Percentiles rank a stretch among this genome's conserved stretches.
phyloP scores from a whole-genome alignment of 2,888 invertebrate species.

The Mythimna vitellina region DNA sequence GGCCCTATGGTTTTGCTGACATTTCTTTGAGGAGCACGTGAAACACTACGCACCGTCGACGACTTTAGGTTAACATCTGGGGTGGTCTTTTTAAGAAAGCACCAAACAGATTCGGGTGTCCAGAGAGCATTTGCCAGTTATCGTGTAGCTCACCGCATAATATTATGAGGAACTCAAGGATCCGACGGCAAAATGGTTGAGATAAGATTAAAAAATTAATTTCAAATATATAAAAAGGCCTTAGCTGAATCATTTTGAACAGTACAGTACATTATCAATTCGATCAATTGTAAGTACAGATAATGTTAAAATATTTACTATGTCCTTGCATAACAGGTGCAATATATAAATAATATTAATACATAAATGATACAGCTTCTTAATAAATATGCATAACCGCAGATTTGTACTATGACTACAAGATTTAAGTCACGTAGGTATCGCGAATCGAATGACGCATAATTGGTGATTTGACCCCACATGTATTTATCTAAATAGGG shows the following conservation, averaged over 20 bases:
- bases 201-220: neutral
- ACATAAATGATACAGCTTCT: neutral
- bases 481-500: constrained; percentile 37
- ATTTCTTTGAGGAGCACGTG: no score
- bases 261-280: neutral
- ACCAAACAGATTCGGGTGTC: no score
- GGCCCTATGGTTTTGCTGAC: no score
- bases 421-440: constrained; percentile 64
- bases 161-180: no score
- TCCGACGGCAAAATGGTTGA: no score
- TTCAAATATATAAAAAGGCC: neutral
- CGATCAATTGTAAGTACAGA: neutral
- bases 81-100: no score
- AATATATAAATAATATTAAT: constrained; percentile 34
- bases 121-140: no score
- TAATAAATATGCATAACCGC: constrained; percentile 29
- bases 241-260: constrained; percentile 11
- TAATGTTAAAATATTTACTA: constrained; percentile 19
- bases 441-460: constrained; percentile 51
- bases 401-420: constrained; percentile 36
- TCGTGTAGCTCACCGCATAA: no score
- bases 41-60: no score
- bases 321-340: constrained; percentile 33
- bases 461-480: constrained; percentile 45
- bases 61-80: no score